Base-by-base conservation (phyloP, 2,888 invertebrate genomes). In the Conistra vaccinii region DNA sequence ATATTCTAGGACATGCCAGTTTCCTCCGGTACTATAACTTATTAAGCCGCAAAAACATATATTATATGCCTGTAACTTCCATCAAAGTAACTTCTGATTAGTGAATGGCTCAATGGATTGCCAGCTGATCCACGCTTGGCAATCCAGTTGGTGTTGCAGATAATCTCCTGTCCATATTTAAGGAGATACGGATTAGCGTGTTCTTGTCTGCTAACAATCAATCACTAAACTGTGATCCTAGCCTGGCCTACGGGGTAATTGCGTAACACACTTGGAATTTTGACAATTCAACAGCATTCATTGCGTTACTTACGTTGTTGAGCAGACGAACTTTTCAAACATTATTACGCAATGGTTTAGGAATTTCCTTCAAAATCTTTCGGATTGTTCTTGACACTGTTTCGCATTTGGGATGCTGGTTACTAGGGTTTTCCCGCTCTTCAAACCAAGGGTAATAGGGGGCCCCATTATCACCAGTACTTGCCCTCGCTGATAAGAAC, bases 401-500 rank as follows among this genome's bases (percentile, higher is more conserved):
- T 48, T 48, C 23, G 48, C 23, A 48, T 23, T 23, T 23, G 48
- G 23, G 20, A 1, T 20, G 48, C 48, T 20, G 20, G 6, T 48
- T 17, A 48, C 39, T 20, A 55, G 35, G 26, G 23, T 9, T 48
- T 67, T 77, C 6, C 32, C n/a, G n/a, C 14, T 65, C 3, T 70
- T 32, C 1, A 1, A 14, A 58, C 1, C 6, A 9, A 9, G 2
- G 35, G 45, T 35, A 45, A 65, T 42, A 51, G 5, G 14, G 26
- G 7, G 5, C 10, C 14, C 32, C 26, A 14, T 60, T 68, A 79
- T 73, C 78, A 42, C 3, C 14, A 20, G 10, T 12, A 32, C 42
- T 57, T 26, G n/a, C 32, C 55, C 62, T 62, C 6, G 14, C 29
- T 73, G 62, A 68, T 68, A 79, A 17, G 26, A 48, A 39, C 14